Evolutionary conservation across 2,113 vertebrate genomes (phyloP).

Genomic region (Harpagus bidentatus): DNA sequence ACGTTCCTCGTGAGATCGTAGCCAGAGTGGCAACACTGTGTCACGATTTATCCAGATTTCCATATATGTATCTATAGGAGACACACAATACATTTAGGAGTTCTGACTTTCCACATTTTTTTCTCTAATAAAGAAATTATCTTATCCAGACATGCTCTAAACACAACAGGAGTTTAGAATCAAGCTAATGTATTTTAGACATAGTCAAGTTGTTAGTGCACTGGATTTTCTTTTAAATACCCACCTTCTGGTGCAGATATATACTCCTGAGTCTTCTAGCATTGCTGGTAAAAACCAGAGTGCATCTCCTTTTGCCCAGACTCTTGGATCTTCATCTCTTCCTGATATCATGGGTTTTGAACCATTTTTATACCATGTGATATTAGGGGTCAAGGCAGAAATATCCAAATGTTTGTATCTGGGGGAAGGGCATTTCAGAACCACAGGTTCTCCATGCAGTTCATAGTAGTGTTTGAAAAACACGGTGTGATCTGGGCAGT

Average conservation of each 20-base stretch:
- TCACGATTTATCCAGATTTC: not conserved
- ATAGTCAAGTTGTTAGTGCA: not conserved
- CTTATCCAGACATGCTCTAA: not conserved
- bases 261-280: slow-evolving; percentile 80
- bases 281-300: slow-evolving; percentile 85
- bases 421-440: slow-evolving; percentile 76
- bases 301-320: slow-evolving; percentile 45
- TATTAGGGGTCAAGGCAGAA: not conserved
- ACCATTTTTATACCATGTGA: slow-evolving; percentile 70
- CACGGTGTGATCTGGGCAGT: slow-evolving; percentile 60
- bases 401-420: slow-evolving; percentile 29
- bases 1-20: rapidly evolving
- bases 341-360: not conserved
- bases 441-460: slow-evolving; percentile 79
- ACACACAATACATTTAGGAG: not conserved
- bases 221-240: not conserved
- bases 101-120: not conserved
- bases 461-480: slow-evolving; percentile 50
- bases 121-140: not conserved
- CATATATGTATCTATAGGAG: not conserved
- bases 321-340: slow-evolving; percentile 50
- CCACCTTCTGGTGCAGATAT: slow-evolving; percentile 81
- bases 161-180: not conserved
- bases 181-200: not conserved
- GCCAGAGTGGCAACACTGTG: not conserved